phyloP scores from a whole-genome alignment of 2,113 vertebrate genomes.

The Anthoscopus minutus region DNA sequence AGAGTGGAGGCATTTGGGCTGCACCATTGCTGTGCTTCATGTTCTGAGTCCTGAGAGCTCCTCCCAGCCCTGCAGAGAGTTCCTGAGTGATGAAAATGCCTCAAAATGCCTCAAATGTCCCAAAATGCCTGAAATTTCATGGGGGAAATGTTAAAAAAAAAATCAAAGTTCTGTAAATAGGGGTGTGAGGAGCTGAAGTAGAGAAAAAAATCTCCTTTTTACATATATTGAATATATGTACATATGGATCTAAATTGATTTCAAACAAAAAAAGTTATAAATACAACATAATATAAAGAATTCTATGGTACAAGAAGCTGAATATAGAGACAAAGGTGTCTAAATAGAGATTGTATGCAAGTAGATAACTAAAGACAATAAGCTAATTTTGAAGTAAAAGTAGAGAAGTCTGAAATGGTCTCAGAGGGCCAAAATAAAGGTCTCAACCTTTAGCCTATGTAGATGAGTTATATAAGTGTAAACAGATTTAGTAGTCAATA shows the following conservation, averaged over 20 bases:
- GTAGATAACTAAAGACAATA: not conserved
- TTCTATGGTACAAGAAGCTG: not conserved
- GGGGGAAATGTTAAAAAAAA: not conserved
- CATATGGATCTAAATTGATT: not conserved
- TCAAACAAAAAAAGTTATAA: too few relatives aligned
- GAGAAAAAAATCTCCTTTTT: not conserved
- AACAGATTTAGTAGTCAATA: not conserved
- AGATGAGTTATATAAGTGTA: not conserved
- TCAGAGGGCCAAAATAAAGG: not conserved
- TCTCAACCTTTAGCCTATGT: not conserved
- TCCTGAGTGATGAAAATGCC: not conserved
- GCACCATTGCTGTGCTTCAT: not conserved
- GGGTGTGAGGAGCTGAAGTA: not conserved
- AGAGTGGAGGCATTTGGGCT: not conserved
- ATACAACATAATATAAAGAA: not conserved
- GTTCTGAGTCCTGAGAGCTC: not conserved
- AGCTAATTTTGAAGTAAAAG: not conserved
- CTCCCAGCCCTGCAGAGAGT: not conserved
- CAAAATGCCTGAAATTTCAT: not conserved
- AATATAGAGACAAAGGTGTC: not conserved
- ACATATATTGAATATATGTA: not conserved
- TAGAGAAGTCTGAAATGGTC: not conserved
- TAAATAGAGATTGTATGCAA: not conserved
- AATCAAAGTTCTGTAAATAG: not conserved
- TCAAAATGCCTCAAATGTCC: not conserved